Evolutionary conservation across 1,140 invertebrate genomes (phyloP), one percentile per base, ranked within the genome.

Genomic region (Megalonaias nervosa): DNA sequence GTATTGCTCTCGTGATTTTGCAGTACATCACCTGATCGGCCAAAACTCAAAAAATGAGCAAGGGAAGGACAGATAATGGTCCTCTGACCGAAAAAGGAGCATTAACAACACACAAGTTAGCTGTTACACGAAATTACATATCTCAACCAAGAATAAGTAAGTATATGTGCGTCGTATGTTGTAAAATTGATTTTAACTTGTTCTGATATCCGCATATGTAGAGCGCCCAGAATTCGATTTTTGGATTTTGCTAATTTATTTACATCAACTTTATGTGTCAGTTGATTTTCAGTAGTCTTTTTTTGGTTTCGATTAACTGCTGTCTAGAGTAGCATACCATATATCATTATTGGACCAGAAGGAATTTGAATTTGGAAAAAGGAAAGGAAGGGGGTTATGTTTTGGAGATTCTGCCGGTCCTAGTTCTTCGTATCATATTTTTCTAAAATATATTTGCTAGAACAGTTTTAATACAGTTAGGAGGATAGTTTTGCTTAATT

Each of bases 111-210:
- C 89, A 91, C 75, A 82, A 89, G 79, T 92, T 98, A 87, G 98
- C 97, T 74, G 95, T 98, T 67, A 96, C 96, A 74, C 92, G 98
- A 87, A 96, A 99, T 93, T 99, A 99, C 91, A 96, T 98, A 86
- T 97, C 97, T 67, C 98, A 99, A 89, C 98, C 98, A 67, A 94
- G 98, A 89, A 93, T 99, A 81, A 97, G 98, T 99, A 94, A 96
- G 96, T 96, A 26, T 59, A 5, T 38, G 56, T 1, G n/a, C 62
- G 56, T 66, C 58, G 61, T 55, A 26, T 75, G 17, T 67, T 59
- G 21, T 38, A 76, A 38, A 31, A 9, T 76, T 55, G 23, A 66
- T 70, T 75, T 66, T 62, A 21, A n/a, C 31, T 19, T 62, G 11
- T 16, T 11, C 38, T 38, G 38, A 26, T 38, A 48, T 17, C 38